These are phyloP conservation scores for Falcunculus frontatus DNA, from an alignment of 2,113 vertebrate species.

Conservation along the genomic window DNA sequence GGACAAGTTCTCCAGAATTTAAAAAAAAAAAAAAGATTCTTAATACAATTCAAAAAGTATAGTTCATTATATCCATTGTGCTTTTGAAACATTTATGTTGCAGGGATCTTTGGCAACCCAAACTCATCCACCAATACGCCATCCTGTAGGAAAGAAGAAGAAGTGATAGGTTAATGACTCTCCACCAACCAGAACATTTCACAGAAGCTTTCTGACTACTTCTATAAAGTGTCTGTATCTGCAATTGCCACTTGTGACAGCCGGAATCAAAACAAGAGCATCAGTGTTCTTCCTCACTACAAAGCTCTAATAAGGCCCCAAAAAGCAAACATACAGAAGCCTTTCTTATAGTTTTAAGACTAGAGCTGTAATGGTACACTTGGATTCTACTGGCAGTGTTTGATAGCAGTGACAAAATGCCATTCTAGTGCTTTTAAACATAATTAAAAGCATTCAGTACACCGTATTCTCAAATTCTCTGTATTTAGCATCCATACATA, in stretches of 20 bases:
- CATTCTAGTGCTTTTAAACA: not conserved
- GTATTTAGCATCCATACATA: not conserved
- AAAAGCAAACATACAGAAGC: not conserved
- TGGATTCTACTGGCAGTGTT: not conserved
- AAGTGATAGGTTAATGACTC: not conserved
- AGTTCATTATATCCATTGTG: slow-evolving; percentile 21
- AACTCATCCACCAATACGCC: slow-evolving; percentile 97
- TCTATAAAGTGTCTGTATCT: not conserved
- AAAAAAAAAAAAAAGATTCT: slow-evolving; percentile 15
- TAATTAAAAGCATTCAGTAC: not conserved
- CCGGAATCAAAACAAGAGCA: not conserved
- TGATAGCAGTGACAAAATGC: not conserved
- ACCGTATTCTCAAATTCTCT: not conserved
- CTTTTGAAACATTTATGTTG: slow-evolving; percentile 76
- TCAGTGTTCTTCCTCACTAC: not conserved
- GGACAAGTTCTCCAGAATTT: slow-evolving; percentile 39
- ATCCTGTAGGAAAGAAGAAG: slow-evolving; percentile 78
- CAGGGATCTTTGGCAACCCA: slow-evolving; percentile 94
- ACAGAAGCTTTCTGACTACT: not conserved
- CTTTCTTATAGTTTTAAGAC: not conserved
- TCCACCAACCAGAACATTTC: not conserved
- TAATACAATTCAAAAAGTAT: slow-evolving; percentile 22
- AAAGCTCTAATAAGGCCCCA: not conserved
- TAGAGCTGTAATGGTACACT: not conserved
- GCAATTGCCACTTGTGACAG: not conserved